phyloP scores from a whole-genome alignment of 2,113 vertebrate species.

The Apodemus speciosus region DNA sequence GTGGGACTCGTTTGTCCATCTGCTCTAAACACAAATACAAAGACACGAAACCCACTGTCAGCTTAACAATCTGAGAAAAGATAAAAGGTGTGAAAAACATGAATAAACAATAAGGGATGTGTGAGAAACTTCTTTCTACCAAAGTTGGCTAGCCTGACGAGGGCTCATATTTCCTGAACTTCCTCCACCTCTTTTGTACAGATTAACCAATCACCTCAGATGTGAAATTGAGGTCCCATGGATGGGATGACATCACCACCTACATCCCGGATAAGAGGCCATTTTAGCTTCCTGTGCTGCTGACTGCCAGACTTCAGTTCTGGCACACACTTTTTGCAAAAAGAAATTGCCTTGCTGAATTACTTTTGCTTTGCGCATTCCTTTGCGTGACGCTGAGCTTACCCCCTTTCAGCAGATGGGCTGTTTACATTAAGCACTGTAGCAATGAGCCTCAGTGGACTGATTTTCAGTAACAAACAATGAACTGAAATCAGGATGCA shows the following conservation, averaged over 20 bases:
- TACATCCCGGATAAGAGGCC: not conserved
- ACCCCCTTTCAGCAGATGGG: not conserved
- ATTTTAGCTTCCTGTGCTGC: not conserved
- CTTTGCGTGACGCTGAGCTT: not conserved
- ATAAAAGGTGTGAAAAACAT: not conserved
- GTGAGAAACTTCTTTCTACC: not conserved
- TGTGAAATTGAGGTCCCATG: not conserved
- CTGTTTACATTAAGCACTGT: not conserved
- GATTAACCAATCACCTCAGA: not conserved
- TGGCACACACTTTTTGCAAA: not conserved
- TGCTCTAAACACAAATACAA: not conserved
- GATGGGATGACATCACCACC: not conserved
- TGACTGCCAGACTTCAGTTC: not conserved
- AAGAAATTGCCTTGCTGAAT: not conserved
- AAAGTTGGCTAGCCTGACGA: not conserved
- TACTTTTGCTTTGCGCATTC: not conserved
- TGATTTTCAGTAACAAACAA: not conserved
- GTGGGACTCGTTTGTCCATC: not conserved
- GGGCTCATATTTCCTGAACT: not conserved
- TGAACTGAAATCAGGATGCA: not conserved
- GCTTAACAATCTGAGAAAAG: constrained; percentile 31
- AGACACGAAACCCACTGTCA: not conserved
- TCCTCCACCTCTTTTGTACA: not conserved
- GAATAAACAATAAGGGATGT: not conserved
- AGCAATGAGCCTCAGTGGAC: constrained; percentile 15